Conservation (phyloP, 2,113 vertebrate species). For the Anguilla japonica region DNA sequence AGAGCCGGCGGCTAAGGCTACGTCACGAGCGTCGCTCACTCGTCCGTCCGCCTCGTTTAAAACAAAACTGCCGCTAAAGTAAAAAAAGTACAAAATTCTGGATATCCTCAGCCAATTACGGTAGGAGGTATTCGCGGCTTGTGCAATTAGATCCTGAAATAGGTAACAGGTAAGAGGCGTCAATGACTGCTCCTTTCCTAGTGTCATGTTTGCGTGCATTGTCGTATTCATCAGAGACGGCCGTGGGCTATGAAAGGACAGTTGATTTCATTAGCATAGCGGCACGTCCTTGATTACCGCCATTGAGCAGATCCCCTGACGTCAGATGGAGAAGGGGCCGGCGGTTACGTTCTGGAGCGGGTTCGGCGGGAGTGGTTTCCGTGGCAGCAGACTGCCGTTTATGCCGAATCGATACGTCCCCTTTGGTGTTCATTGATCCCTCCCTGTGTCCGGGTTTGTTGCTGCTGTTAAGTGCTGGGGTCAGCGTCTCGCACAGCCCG, state of each 20-base stretch:
- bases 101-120: neutral
- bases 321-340: neutral
- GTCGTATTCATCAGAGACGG: neutral
- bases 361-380: neutral
- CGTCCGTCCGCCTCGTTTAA: too few relatives aligned
- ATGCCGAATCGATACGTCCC: neutral
- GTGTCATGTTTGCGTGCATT: neutral
- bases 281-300: neutral
- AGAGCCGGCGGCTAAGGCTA: too few relatives aligned
- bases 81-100: neutral
- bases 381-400: neutral
- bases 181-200: neutral
- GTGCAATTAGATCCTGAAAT: neutral
- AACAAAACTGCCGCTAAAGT: neutral
- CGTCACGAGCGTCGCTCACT: too few relatives aligned
- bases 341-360: neutral
- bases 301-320: neutral
- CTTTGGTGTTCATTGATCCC: neutral
- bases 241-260: neutral
- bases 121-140: neutral
- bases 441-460: neutral
- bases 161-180: neutral
- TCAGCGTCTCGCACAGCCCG: neutral
- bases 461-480: neutral
- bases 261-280: neutral